Base-by-base conservation (phyloP, 2,888 invertebrate species). In the Cheilosia vernalis region DNA sequence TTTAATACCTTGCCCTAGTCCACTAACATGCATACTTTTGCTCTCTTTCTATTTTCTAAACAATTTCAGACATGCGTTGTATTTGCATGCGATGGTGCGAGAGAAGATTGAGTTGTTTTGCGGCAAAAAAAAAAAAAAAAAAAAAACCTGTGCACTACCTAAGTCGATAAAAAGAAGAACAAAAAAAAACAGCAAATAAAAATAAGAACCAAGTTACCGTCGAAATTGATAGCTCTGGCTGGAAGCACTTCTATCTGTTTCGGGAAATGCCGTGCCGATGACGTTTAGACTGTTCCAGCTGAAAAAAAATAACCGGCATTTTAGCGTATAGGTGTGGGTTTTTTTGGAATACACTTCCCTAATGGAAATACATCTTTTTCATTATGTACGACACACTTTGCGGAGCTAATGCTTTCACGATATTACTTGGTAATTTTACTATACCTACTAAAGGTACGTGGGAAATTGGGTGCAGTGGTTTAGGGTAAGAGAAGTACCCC, bases 1-100 rank as follows among this genome's bases (percentile, higher is more conserved):
- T 69, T 58, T 42, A 69, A 70, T 70, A 60, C 58, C 81, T 82
- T 82, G 77, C 53, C 82, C 82, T 82, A 77, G 77, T 82, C 77
- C 60, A 82, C 82, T 82, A 66, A 77, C 64, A 70, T 77, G 69
- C 63, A 81, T 76, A 69, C 61, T 47, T 70, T 27, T 42, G 53
- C 60, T 67, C 67, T 80, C 67, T 61, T 44, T 61, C 60, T 55
- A 53, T 51, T 58, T 27, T 51, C 60, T 40, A 69, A 56, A 21
- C 44, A 63, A 27, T 61, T 63, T 44, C 69, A 63, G 78, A 63
- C 70, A 78, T 78, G 70, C 78, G 78, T 78, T 78, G 56, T 78
- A n/a, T 19, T 60, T 58, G n/a, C n/a, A 15, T 70, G 15, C n/a
- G 17, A 19, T 1, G 2, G 21, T n/a, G n/a, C n/a, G n/a, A n/a